These are phyloP conservation scores for Habropoda laboriosa DNA, from an alignment of 1,140 invertebrate species.

Conservation along the genomic window DNA sequence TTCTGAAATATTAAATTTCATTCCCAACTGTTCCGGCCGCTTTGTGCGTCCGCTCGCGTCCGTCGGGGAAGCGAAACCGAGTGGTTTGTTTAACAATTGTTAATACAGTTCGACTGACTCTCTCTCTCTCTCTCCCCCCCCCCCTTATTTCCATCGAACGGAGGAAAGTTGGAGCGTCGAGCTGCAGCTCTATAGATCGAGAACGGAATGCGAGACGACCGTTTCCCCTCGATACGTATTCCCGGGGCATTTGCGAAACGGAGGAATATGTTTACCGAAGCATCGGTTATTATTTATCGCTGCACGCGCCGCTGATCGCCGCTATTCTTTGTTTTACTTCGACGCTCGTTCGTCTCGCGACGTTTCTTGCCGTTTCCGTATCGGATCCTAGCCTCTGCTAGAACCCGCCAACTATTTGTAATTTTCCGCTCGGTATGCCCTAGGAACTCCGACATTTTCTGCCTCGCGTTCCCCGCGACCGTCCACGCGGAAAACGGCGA, in stretches of 20 bases:
- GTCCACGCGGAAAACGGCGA: constrained; percentile 57
- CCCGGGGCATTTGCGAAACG: neutral
- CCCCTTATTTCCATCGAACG: too few relatives aligned
- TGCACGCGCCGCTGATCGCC: too few relatives aligned
- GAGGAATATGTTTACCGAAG: neutral
- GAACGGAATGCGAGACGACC: too few relatives aligned
- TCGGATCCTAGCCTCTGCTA: constrained; percentile 37
- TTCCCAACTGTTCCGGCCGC: neutral
- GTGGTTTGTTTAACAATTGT: too few relatives aligned
- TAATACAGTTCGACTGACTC: too few relatives aligned
- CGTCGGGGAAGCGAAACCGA: too few relatives aligned
- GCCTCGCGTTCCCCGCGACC: constrained; percentile 45
- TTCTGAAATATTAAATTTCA: constrained; percentile 9
- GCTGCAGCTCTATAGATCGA: too few relatives aligned
- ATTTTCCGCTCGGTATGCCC: constrained; percentile 66
- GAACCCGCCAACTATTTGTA: constrained; percentile 68
- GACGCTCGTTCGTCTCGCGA: neutral
- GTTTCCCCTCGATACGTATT: too few relatives aligned
- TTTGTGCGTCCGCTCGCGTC: too few relatives aligned
- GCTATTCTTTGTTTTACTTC: constrained; percentile 62
- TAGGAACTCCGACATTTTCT: constrained; percentile 63
- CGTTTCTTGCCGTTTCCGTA: constrained; percentile 15
- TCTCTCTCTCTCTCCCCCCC: too few relatives aligned
- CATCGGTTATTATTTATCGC: constrained; percentile 31
- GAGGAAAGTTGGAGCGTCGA: too few relatives aligned